Evolutionary conservation across 2,797 vertebrate species (phyloP).

Genomic region (Sebastes umbrosus): DNA sequence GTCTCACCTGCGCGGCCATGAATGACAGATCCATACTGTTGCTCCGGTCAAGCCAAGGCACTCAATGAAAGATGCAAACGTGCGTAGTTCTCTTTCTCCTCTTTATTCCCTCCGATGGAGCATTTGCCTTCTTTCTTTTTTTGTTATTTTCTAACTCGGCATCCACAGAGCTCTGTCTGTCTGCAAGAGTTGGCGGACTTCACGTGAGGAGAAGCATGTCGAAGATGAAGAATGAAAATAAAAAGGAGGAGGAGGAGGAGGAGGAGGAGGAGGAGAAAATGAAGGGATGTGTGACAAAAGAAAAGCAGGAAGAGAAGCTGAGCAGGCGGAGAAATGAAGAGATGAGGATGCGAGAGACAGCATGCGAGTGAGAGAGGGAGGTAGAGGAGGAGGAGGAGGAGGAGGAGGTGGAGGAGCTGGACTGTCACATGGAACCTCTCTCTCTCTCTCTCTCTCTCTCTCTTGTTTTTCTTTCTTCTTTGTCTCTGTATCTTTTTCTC

Average conservation of each 20-base stretch:
- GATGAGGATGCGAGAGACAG: constrained; percentile 44
- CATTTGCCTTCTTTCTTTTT: constrained; percentile 46
- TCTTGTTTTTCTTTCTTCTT: not conserved
- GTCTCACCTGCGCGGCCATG: constrained; percentile 95
- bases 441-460: not conserved
- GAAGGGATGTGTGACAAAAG: not conserved
- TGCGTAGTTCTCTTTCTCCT: constrained; percentile 23
- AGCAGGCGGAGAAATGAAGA: constrained; percentile 46
- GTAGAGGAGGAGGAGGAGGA: not conserved
- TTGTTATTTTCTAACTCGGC: not conserved
- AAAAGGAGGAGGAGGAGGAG: not conserved
- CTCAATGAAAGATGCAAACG: constrained; percentile 49
- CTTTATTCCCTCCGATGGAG: constrained; percentile 49
- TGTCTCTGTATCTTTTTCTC: not conserved
- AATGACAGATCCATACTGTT: constrained; percentile 95
- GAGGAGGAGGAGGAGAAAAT: not conserved
- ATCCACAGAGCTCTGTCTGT: constrained; percentile 2
- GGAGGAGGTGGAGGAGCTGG: constrained; percentile 30
- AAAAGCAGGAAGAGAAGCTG: constrained; percentile 11
- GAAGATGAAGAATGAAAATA: not conserved
- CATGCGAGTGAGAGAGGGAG: constrained; percentile 1
- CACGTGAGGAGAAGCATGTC: constrained; percentile 61
- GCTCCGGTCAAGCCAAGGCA: constrained; percentile 60
- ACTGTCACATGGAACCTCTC: constrained; percentile 34
- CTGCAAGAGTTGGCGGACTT: constrained; percentile 57